Evolutionary conservation across 1,140 invertebrate species (phyloP).

Genomic region (Leptinotarsa lineolata): DNA sequence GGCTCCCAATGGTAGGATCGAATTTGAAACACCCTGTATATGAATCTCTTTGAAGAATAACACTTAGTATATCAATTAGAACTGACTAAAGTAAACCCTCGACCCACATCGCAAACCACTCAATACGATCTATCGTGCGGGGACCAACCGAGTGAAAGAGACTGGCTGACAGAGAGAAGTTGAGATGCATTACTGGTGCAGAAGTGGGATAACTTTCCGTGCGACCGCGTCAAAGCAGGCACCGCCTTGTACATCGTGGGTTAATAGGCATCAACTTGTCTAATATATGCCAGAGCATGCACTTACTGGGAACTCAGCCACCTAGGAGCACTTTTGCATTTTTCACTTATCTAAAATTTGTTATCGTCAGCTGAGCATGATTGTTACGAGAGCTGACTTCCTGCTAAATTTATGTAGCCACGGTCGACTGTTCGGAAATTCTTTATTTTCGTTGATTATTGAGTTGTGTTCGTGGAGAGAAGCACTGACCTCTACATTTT

Average conservation of each 20-base stretch:
- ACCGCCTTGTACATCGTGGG: neutral
- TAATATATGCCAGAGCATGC: slow-evolving; percentile 38
- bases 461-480: too few relatives aligned
- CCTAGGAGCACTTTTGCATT: slow-evolving; percentile 26
- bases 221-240: slow-evolving; percentile 5
- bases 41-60: too few relatives aligned
- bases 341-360: slow-evolving; percentile 27
- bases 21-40: too few relatives aligned
- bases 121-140: neutral
- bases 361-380: slow-evolving; percentile 21
- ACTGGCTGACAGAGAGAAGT: neutral
- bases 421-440: too few relatives aligned
- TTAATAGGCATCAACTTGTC: slow-evolving; percentile 23
- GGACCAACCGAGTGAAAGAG: neutral
- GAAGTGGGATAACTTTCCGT: slow-evolving; percentile 9
- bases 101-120: neutral
- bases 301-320: slow-evolving; percentile 28
- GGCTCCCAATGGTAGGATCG: too few relatives aligned
- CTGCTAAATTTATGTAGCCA: too few relatives aligned
- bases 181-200: neutral
- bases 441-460: too few relatives aligned
- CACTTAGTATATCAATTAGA: too few relatives aligned
- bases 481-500: too few relatives aligned
- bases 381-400: too few relatives aligned
- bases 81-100: neutral